Evolutionary conservation across 2,797 vertebrate genomes (phyloP).

Genomic region (Lithobates sylvaticus): DNA sequence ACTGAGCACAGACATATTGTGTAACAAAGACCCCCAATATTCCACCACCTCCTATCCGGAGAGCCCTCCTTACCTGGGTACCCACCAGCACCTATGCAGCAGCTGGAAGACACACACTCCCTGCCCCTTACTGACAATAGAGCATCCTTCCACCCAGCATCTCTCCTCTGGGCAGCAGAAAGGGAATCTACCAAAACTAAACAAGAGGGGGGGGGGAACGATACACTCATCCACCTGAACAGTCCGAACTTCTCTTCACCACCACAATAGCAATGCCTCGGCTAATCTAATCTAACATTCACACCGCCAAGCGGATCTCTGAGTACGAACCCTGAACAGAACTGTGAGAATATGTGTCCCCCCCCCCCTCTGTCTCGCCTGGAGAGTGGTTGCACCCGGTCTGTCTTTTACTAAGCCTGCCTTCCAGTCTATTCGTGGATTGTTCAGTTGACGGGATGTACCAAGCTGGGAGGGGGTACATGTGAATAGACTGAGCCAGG

Average conservation of each 20-base stretch:
- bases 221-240: not conserved
- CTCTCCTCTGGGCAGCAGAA: conserved; percentile 56
- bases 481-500: not conserved
- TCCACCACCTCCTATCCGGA: not conserved
- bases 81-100: conserved; percentile 31
- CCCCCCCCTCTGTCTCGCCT: not conserved
- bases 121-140: conserved; percentile 55
- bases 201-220: not conserved
- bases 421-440: not conserved
- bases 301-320: no score
- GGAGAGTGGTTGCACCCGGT: conserved; percentile 40
- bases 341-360: not conserved
- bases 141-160: conserved; percentile 53
- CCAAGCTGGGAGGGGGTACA: not conserved
- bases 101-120: conserved; percentile 36
- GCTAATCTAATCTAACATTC: not conserved
- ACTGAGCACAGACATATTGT: conserved; percentile 20
- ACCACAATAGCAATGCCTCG: not conserved
- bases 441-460: conserved; percentile 20
- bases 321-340: not conserved
- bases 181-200: conserved; percentile 28
- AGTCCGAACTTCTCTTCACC: not conserved
- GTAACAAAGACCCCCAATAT: conserved; percentile 5
- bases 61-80: conserved; percentile 52
- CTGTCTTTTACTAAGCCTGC: conserved; percentile 25